Evolutionary conservation across 1,140 invertebrate species (phyloP).

Genomic region (Nymphalis io): DNA sequence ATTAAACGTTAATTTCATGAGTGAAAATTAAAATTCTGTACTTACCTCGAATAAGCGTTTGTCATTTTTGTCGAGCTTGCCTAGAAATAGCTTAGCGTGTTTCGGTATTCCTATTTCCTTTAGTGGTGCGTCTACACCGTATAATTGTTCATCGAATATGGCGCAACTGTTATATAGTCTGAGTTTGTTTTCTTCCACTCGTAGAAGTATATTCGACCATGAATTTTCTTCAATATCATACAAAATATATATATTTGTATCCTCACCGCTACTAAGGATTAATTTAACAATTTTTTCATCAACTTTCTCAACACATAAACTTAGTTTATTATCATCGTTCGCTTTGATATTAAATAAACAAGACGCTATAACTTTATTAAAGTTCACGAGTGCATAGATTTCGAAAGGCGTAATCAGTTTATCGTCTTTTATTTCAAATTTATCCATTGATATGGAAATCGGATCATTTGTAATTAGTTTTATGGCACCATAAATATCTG

Average conservation of each 20-base stretch:
- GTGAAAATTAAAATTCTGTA: not conserved
- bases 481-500: conserved; percentile 10
- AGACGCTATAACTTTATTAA: not conserved
- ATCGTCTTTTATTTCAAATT: not conserved
- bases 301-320: conserved; percentile 1
- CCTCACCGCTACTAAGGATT: not conserved
- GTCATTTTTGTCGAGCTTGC: conserved; percentile 10
- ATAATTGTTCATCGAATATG: not conserved
- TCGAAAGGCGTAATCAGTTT: conserved; percentile 6
- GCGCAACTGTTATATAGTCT: conserved; percentile 13
- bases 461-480: conserved; percentile 4
- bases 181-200: conserved; percentile 3
- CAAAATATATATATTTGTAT: not conserved
- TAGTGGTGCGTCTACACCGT: not conserved
- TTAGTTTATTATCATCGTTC: not conserved
- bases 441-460: conserved; percentile 1
- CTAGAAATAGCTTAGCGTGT: conserved; percentile 19
- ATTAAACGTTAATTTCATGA: too few relatives aligned
- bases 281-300: conserved; percentile 1
- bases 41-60: conserved; percentile 28
- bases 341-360: conserved; percentile 20
- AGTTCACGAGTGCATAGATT: conserved; percentile 20
- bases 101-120: not conserved
- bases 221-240: conserved; percentile 10
- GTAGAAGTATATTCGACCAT: conserved; percentile 18